Percentiles rank a stretch among this genome's conserved stretches.
These are phyloP conservation scores for Anagyrus pseudococci DNA, from an alignment of 2,888 invertebrate species.

Conservation along the genomic window DNA sequence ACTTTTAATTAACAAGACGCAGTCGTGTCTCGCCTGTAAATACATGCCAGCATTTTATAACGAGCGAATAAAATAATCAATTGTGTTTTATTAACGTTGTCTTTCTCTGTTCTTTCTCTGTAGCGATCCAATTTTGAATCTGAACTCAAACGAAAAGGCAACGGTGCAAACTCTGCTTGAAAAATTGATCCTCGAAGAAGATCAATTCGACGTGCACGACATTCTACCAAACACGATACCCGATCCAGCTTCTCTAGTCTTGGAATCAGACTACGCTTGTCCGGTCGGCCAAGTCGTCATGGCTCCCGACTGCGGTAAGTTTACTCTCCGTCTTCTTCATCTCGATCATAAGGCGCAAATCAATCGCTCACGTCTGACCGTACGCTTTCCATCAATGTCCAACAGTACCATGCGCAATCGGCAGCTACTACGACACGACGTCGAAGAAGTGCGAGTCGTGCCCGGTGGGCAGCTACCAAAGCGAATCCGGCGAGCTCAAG, in stretches of 20 bases:
- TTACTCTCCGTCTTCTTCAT: neutral
- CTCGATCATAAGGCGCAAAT: neutral
- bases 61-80: slow-evolving; percentile 1
- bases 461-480: slow-evolving; percentile 90
- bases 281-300: slow-evolving; percentile 92
- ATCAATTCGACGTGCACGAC: slow-evolving; percentile 91
- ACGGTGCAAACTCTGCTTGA: slow-evolving; percentile 84
- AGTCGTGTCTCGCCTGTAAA: slow-evolving; percentile 45
- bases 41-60: slow-evolving; percentile 45
- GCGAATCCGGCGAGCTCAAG: slow-evolving; percentile 87
- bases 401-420: slow-evolving; percentile 87
- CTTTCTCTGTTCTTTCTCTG: neutral
- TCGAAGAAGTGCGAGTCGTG: slow-evolving; percentile 84
- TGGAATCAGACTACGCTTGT: slow-evolving; percentile 93
- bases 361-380: neutral
- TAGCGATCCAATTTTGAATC: slow-evolving; percentile 89
- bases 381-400: neutral
- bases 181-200: slow-evolving; percentile 89
- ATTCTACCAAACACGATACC: slow-evolving; percentile 94
- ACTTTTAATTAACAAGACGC: slow-evolving; percentile 31
- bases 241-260: slow-evolving; percentile 84
- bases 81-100: slow-evolving; percentile 4
- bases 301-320: slow-evolving; percentile 89
- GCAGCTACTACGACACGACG: slow-evolving; percentile 81
- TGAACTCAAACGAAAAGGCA: slow-evolving; percentile 86